Evolutionary conservation across 2,113 vertebrate genomes (phyloP), one percentile per base, ranked within the genome.

Genomic region (Silurus meridionalis): DNA sequence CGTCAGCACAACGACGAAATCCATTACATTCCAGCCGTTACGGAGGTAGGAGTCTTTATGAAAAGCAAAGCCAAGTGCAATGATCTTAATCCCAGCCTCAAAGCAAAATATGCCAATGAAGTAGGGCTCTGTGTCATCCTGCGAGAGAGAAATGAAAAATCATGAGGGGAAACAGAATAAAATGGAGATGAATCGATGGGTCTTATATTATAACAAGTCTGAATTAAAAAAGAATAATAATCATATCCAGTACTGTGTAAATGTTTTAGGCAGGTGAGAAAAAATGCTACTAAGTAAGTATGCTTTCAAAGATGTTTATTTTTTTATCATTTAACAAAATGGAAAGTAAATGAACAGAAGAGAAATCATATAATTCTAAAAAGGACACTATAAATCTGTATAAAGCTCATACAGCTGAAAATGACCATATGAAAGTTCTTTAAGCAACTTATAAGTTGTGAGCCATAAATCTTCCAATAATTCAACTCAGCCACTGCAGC

Each of bases 41-140:
- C 96, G 94, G 53, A 99, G 96, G 91, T 99, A 99, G 85, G 97
- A 97, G 90, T 95, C 97, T 95, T 98, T 98, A 90, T 99, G 97
- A 87, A 99, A 97, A 57, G 95, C 97, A 85, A 98, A 98, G 86
- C 97, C 97, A 91, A 97, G 93, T 0, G 97, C 97, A 4, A 98
- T 96, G 93, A 98, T 97, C 93, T 99, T 99, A 91, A 99, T 99
- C 58, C 97, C 97, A 23, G 97, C 97, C 93, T 98, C 97, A 53
- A 99, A 98, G 93, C 97, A 99, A 93, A 99, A 99, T 94, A 99
- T 97, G 93, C 97, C 97, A 92, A 99, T 99, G 92, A 99, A 99
- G 89, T 99, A 99, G 8, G 97, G 97, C 90, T 99, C 97, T 0
- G 97, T 98, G 93, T 98, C 97, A 0, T 99, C 97, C 97, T 99